phyloP scores from a whole-genome alignment of 1,140 invertebrate species.

The Dinoponera quadriceps region DNA sequence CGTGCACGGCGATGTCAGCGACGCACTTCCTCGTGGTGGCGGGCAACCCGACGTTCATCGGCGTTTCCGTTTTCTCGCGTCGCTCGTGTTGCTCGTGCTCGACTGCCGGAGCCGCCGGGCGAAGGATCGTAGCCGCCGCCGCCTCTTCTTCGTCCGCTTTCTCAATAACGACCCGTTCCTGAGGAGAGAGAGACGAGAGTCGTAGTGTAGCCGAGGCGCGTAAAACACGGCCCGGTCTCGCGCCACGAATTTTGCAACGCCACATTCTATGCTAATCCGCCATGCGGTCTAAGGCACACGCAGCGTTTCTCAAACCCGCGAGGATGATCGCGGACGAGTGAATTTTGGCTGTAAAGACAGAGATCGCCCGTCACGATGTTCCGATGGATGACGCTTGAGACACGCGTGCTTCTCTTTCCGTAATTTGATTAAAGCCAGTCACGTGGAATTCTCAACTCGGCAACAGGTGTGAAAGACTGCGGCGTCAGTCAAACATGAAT shows the following conservation, averaged over 20 bases:
- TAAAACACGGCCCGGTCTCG: conserved; percentile 45
- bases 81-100: conserved; percentile 74
- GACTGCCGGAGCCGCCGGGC: conserved; percentile 72
- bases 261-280: conserved; percentile 84
- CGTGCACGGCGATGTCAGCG: conserved; percentile 53
- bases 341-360: conserved; percentile 7
- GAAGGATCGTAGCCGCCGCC: conserved; percentile 58
- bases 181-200: conserved; percentile 68
- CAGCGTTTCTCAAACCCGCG: conserved; percentile 75
- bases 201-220: conserved; percentile 54
- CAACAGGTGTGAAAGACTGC: too few relatives aligned
- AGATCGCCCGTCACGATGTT: neutral
- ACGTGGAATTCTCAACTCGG: too few relatives aligned
- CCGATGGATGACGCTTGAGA: neutral
- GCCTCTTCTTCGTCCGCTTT: conserved; percentile 69
- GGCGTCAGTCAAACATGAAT: too few relatives aligned
- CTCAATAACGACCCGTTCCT: conserved; percentile 81
- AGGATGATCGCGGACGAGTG: conserved; percentile 12
- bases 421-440: neutral
- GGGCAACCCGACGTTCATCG: conserved; percentile 50
- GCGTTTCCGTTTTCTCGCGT: conserved; percentile 64
- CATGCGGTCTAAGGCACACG: conserved; percentile 23
- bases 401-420: neutral
- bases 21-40: conserved; percentile 34
- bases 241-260: conserved; percentile 81